Evolutionary conservation across 2,888 invertebrate species (phyloP), one percentile per base, ranked within the genome.

Genomic region (Oscheius sp.): DNA sequence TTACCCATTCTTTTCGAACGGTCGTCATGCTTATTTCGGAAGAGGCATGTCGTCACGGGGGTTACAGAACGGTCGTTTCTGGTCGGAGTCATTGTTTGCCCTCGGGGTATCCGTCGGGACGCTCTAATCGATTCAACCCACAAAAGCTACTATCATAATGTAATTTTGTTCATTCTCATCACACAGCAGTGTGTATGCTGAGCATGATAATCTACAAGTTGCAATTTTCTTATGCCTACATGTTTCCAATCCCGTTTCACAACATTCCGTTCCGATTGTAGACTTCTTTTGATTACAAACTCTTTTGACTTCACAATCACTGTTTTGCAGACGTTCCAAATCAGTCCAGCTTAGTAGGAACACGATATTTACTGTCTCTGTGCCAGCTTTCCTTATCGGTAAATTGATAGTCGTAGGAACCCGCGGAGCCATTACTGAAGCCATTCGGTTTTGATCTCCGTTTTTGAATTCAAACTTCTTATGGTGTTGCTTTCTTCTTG

Each of bases 41-140:
- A 68, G 68, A 32, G 51, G 10, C 32, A 21, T 50, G 29, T 21
- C 65, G 68, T 68, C 68, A 68, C 68, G 42, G 68, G 68, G 42
- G 42, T 42, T 68, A 68, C 55, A 68, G 55, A 68, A 68, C 68
- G 68, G 53, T 55, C 68, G 55, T 68, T 68, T 55, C 68, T 68
- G 68, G 68, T 68, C 55, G 68, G 68, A 68, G 68, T 68, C 68
- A 68, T 68, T 68, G 68, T 68, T 68, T 68, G 68, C 68, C 68
- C 68, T 68, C 68, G 68, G 68, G 65, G 65, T 63, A 68, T 68
- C 68, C 68, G 68, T 35, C 68, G 53, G 42, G 55, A 68, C 68
- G 55, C 55, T 55, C 68, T 55, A 68, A 68, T 68, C 68, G 68
- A 68, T 68, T 55, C 35, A n/a, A 55, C n/a, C 35, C 68, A 11